Conservation (phyloP, 2,888 invertebrate species). For the Andrena camellia region DNA sequence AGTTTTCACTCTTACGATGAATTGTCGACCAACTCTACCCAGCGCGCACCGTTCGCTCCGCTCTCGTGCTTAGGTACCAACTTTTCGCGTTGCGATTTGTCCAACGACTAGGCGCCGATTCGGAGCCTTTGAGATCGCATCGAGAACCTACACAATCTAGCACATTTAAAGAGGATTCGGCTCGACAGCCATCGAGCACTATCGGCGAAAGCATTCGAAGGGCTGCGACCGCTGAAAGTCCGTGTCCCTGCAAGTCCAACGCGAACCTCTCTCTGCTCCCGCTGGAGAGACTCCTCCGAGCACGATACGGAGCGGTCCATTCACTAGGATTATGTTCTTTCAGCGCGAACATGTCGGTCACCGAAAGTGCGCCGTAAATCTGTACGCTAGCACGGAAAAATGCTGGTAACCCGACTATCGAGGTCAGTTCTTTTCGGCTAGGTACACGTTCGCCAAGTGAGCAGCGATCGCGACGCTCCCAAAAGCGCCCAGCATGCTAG, state of each 20-base stretch:
- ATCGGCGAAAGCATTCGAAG: neutral
- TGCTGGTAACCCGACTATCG: slow-evolving; percentile 8
- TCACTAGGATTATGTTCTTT: slow-evolving; percentile 53
- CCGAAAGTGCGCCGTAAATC: slow-evolving; percentile 57
- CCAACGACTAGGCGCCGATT: neutral
- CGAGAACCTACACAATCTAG: too few species aligned
- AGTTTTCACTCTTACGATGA: neutral
- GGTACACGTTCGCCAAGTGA: neutral
- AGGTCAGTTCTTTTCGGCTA: slow-evolving; percentile 2
- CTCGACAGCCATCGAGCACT: neutral
- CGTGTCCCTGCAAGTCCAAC: neutral
- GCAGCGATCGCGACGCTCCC: too few species aligned
- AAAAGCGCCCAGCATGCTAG: too few species aligned
- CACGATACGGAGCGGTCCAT: slow-evolving; percentile 36
- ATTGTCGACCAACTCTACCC: neutral
- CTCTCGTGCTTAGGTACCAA: neutral
- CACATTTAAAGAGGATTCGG: neutral
- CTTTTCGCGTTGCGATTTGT: neutral
- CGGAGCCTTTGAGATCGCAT: neutral
- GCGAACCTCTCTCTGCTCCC: slow-evolving; percentile 1
- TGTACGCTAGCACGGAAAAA: slow-evolving; percentile 45
- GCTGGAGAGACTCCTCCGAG: neutral
- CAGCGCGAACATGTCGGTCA: slow-evolving; percentile 48
- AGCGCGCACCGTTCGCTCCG: neutral
- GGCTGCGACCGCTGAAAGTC: slow-evolving; percentile 13